Evolutionary conservation across 1,140 invertebrate genomes (phyloP), one percentile per base, ranked within the genome.

Genomic region (Centruroides vittatus): DNA sequence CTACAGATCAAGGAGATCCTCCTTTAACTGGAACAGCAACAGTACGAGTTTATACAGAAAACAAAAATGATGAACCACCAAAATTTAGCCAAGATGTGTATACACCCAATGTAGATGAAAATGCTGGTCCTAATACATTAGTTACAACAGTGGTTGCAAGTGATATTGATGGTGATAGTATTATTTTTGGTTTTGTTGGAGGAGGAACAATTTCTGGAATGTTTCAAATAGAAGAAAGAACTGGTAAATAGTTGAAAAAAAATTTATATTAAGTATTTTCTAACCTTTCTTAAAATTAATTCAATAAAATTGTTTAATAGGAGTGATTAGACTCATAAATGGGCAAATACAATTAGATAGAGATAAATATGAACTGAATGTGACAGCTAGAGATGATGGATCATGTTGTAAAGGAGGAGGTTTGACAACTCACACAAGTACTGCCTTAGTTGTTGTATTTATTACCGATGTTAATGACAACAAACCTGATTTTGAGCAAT

Each of bases 381-480:
- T 95, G 1, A 93, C 90, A 0, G 91, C 91, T 3, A 83, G 91
- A 75, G 91, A 95, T 70, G 90, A 94, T 71, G 91, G 91, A 0
- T 86, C 87, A 3, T 95, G 91, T 71, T 95, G 91, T 70, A 83
- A 84, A 2, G 88, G 89, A 61, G 89, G 89, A 0, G 84, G 86
- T 59, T 75, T 81, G 0, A 91, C 86, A 0, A 86, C 89, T 62
- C 90, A 94, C 69, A 93, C 90, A 0, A 89, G 86, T 34, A 93
- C 90, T 0, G 91, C 90, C n/a, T 88, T 94, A 0, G 90, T 94
- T 3, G 91, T 94, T 1, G 91, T 95, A 0, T 93, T 93, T 69
- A 93, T 95, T 54, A 94, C 91, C 0, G 92, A 95, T 69, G 90
- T 94, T 1, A 95, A 94, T 70, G 90, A 94, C 68, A 94, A 93